Percentiles rank a stretch among this genome's conserved stretches.
Evolutionary conservation across 2,888 invertebrate genomes (phyloP).

Genomic region (Caenorhabditis sp.): DNA sequence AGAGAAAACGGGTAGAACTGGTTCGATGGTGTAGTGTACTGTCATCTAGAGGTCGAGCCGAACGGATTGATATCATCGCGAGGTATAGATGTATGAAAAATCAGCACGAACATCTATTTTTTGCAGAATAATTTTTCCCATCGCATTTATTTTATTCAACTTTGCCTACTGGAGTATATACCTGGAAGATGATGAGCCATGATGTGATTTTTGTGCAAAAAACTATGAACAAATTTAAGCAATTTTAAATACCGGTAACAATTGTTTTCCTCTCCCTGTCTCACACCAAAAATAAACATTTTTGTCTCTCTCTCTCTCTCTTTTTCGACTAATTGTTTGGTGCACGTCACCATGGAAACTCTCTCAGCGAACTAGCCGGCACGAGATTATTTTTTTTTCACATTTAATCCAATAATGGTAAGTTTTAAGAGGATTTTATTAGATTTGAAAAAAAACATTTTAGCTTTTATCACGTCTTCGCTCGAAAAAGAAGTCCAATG

Average conservation of each 20-base stretch:
- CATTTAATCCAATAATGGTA: not conserved
- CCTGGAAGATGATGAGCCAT: slow-evolving; percentile 47
- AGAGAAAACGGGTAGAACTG: slow-evolving; percentile 67
- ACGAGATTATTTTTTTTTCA: not conserved
- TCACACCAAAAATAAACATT: not conserved
- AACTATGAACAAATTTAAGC: not conserved
- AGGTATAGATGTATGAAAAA: slow-evolving; percentile 45
- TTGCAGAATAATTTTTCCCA: slow-evolving; percentile 67
- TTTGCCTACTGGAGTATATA: slow-evolving; percentile 69
- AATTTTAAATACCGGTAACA: slow-evolving; percentile 4
- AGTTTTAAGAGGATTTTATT: not conserved
- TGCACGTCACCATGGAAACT: too few species aligned
- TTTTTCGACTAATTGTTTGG: too few species aligned
- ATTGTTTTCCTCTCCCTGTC: not conserved
- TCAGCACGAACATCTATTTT: not conserved
- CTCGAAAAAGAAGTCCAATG: slow-evolving; percentile 44
- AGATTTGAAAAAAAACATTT: not conserved
- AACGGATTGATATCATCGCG: slow-evolving; percentile 69
- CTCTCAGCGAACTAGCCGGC: not conserved
- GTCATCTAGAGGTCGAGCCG: slow-evolving; percentile 65
- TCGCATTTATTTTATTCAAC: slow-evolving; percentile 68
- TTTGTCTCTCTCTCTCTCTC: too few species aligned
- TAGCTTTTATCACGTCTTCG: slow-evolving; percentile 57
- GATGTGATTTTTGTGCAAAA: slow-evolving; percentile 7
- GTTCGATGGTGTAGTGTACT: slow-evolving; percentile 68